Percentiles rank a stretch among this genome's conserved stretches.
phyloP scores from a whole-genome alignment of 2,888 invertebrate species.

The Hirudinaria manillensis region DNA sequence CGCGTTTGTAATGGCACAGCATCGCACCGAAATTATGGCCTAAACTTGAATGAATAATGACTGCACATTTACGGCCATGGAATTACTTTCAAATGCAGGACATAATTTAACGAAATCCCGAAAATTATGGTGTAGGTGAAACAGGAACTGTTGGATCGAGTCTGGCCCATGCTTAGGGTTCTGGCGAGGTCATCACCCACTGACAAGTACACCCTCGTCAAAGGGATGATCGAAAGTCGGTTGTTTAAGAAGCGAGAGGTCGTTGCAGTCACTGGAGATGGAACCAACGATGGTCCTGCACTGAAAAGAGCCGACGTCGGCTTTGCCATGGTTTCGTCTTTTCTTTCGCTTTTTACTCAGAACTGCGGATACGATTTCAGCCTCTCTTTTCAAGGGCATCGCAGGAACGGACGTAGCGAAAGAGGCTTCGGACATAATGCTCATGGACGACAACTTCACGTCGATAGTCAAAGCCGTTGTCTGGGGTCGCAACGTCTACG shows the following conservation, averaged over 20 bases:
- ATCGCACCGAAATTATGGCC: too few species aligned
- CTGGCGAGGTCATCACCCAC: conserved; percentile 93
- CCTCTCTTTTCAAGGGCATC: conserved; percentile 68
- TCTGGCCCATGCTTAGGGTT: conserved; percentile 93
- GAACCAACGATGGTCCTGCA: conserved; percentile 33
- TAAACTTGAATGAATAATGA: too few species aligned
- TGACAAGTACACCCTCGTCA: conserved; percentile 96
- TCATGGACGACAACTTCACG: conserved; percentile 98
- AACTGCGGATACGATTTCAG: too few species aligned
- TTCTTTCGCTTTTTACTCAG: not conserved
- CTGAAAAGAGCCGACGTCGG: conserved; percentile 32
- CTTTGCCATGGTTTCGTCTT: conserved; percentile 30
- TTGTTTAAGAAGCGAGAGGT: conserved; percentile 28
- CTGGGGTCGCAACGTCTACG: conserved; percentile 99
- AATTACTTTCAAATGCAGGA: too few species aligned
- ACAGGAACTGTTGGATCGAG: conserved; percentile 85
- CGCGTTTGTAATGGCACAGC: too few species aligned
- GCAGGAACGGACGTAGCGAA: conserved; percentile 99
- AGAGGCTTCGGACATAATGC: conserved; percentile 96
- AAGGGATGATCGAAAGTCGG: conserved; percentile 83
- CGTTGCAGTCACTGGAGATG: conserved; percentile 33
- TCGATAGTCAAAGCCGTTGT: conserved; percentile 98
- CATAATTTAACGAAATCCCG: too few species aligned
- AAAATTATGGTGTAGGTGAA: conserved; percentile 63
- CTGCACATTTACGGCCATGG: too few species aligned